Evolutionary conservation across 2,888 invertebrate genomes (phyloP).

Genomic region (Lasioglossum lativentre): DNA sequence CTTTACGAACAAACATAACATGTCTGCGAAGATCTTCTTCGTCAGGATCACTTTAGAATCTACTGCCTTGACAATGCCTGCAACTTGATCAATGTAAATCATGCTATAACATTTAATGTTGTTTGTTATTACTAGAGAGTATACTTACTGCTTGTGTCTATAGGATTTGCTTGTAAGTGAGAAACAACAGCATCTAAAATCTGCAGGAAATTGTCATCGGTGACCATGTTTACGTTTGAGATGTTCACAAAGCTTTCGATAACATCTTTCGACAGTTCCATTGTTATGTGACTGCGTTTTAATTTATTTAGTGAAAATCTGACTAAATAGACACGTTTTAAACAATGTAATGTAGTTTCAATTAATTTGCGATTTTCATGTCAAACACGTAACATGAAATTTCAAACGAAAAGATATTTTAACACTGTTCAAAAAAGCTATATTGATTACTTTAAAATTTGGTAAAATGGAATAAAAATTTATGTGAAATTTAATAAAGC

Average conservation of each 20-base stretch:
- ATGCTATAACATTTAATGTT: background rate
- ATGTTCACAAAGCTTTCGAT: conserved; percentile 69
- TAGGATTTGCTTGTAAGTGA: conserved; percentile 67
- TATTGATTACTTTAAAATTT: background rate
- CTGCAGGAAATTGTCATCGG: conserved; percentile 74
- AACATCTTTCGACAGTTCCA: conserved; percentile 76
- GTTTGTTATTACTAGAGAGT: background rate
- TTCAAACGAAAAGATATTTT: background rate
- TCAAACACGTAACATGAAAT: background rate
- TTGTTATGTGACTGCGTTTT: conserved; percentile 36
- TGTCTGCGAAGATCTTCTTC: conserved; percentile 77
- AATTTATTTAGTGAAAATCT: conserved; percentile 6
- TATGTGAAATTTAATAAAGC: background rate
- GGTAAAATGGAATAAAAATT: background rate
- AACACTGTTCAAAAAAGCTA: background rate
- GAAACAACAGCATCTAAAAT: conserved; percentile 70
- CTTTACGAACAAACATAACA: conserved; percentile 78
- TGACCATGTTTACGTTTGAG: conserved; percentile 71
- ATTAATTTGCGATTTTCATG: background rate
- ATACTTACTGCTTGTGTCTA: conserved; percentile 73
- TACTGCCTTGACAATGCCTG: conserved; percentile 63
- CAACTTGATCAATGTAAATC: conserved; percentile 23
- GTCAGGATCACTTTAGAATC: conserved; percentile 75
- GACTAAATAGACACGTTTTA: background rate
- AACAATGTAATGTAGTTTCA: background rate